Base-by-base conservation (phyloP, 2,888 invertebrate genomes). In the Phanerotoma sp. region DNA sequence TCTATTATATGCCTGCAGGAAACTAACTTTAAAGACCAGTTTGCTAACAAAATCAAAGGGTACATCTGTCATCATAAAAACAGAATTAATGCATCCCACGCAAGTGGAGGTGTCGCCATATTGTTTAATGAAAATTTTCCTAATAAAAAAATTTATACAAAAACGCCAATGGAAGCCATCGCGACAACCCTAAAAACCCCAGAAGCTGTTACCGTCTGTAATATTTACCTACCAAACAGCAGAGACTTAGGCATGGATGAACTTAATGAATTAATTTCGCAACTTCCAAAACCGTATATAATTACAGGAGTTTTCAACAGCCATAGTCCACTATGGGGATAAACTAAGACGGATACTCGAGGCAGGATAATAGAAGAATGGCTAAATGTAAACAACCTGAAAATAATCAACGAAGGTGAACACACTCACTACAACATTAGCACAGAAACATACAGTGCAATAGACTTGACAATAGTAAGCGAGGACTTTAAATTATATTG, bases 241-340 rank as follows among this genome's bases (percentile, higher is more conserved):
- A 21, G 25, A 10, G 4, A 44, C 2, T 2, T 52, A 4, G 25
- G 5, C 5, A 28, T 16, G 15, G 5, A 15, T 5, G 46, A 52
- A 28, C 35, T 63, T 7, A 25, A 54, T 11, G 28, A 58, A 37
- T n/a, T 57, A 9, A 50, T 51, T 2, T 37, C 41, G 10, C 61
- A 65, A 54, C 47, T 66, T 2, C 64, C 63, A 6, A 47, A 51
- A 41, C 66, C 62, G 4, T 53, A 45, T 22, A 40, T 66, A 13
- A 41, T 63, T 5, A 16, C 63, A 11, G 66, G 67, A 20, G 63
- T 65, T 40, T 62, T 66, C 20, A 64, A 63, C 22, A 51, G 56
- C 20, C 57, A 64, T 38, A 59, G 57, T 40, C 9, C 13, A 7
- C 16, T 53, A 1, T 63, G 62, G 60, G 61, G 61, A 10, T 59